Evolutionary conservation across 64 coral and sea anemone species (phyloP).

Genomic region (Montipora cactus): DNA sequence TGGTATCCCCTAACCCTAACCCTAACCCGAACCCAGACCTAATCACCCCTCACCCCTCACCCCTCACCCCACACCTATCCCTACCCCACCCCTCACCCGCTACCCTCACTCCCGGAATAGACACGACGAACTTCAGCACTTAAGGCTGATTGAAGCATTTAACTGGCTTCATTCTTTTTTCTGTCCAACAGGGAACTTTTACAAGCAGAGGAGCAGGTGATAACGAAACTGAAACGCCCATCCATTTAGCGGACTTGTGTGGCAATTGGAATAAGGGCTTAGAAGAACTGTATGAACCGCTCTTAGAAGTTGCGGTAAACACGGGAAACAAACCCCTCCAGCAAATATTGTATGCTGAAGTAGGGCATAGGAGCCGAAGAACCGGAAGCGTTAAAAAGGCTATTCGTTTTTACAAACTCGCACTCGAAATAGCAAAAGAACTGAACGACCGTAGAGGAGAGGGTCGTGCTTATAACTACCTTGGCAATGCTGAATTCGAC

Average conservation of each 20-base stretch:
- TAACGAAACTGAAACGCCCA: neutral
- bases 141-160: too few species aligned
- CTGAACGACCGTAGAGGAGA: neutral
- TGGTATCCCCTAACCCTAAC: too few species aligned
- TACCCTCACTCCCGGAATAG: too few species aligned
- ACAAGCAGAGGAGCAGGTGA: neutral
- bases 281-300: too few species aligned
- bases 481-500: neutral
- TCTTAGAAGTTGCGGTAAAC: neutral
- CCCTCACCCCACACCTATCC: too few species aligned
- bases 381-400: neutral
- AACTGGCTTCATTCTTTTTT: neutral
- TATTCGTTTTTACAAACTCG: neutral
- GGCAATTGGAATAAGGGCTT: too few species aligned
- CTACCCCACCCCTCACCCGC: too few species aligned
- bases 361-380: neutral
- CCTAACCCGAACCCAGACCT: too few species aligned
- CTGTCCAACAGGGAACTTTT: neutral
- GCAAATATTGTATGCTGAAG: neutral
- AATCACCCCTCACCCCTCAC: too few species aligned
- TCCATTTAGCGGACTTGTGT: neutral
- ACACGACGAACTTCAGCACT: too few species aligned
- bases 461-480: neutral
- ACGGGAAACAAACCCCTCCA: neutral
- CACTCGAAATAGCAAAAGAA: neutral